phyloP scores from a whole-genome alignment of 2,113 vertebrate species.

The Oryzias curvinotus region DNA sequence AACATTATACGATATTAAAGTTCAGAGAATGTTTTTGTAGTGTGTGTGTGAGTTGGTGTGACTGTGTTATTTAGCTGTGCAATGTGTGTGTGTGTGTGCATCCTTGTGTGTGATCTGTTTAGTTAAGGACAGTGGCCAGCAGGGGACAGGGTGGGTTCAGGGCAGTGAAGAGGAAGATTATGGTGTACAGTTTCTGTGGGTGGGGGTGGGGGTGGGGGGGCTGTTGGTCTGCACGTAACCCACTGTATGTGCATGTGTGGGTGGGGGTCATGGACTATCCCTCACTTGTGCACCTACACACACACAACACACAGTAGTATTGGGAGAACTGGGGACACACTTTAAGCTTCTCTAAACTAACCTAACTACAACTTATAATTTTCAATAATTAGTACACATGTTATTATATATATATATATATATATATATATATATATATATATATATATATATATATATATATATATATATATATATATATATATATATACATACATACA shows the following conservation, averaged over 20 bases:
- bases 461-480: too few relatives aligned
- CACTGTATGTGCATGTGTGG: constrained; percentile 43
- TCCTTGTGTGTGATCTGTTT: constrained; percentile 52
- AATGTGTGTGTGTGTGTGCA: constrained; percentile 32
- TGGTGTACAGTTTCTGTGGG: constrained; percentile 69
- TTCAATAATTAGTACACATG: too few relatives aligned
- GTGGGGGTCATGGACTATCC: constrained; percentile 46
- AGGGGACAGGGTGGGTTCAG: constrained; percentile 77
- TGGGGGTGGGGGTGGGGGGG: constrained; percentile 65
- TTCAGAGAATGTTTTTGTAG: constrained; percentile 55
- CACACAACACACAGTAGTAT: constrained; percentile 10
- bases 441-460: too few relatives aligned
- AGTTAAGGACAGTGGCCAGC: constrained; percentile 72
- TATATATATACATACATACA: too few relatives aligned
- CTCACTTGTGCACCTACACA: constrained; percentile 5
- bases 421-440: too few relatives aligned
- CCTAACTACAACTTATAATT: too few relatives aligned
- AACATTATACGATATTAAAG: constrained; percentile 65
- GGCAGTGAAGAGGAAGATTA: constrained; percentile 64
- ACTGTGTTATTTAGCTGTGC: constrained; percentile 33
- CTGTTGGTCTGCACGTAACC: constrained; percentile 70
- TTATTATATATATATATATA: too few relatives aligned
- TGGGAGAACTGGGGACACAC: too few relatives aligned
- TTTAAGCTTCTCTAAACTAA: too few relatives aligned
- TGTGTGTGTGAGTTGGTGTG: constrained; percentile 38